Evolutionary conservation across 2,888 invertebrate species (phyloP).

Genomic region (Brenthis hecate): DNA sequence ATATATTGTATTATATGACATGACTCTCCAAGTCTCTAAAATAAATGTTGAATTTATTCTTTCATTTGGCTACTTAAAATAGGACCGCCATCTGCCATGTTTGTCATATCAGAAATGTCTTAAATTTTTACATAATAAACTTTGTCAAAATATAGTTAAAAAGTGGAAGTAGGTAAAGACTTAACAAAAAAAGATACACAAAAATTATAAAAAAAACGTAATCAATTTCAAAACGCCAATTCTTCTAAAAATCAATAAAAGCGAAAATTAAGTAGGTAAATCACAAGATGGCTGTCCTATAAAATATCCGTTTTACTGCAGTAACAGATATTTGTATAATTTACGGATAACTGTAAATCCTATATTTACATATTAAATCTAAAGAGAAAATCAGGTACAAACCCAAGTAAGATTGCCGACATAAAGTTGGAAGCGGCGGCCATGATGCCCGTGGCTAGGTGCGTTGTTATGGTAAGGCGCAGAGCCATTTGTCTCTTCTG

Average conservation of each 20-base stretch:
- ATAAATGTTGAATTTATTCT: background rate
- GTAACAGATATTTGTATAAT: slow-evolving; percentile 49
- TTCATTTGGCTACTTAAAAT: slow-evolving; percentile 37
- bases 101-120: background rate
- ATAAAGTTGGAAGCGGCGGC: slow-evolving; percentile 95
- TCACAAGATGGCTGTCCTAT: slow-evolving; percentile 43
- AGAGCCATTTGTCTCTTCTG: slow-evolving; percentile 86
- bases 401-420: slow-evolving; percentile 99
- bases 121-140: background rate
- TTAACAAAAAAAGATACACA: background rate
- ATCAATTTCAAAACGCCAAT: background rate
- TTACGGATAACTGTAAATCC: slow-evolving; percentile 39
- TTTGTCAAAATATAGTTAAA: background rate
- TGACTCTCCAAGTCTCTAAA: slow-evolving; percentile 2
- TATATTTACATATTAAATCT: slow-evolving; percentile 71
- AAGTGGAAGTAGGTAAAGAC: background rate
- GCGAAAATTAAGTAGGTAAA: slow-evolving; percentile 6
- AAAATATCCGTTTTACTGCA: slow-evolving; percentile 45
- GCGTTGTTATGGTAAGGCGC: slow-evolving; percentile 88
- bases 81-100: slow-evolving; percentile 29
- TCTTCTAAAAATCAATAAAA: slow-evolving; percentile 16
- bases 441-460: slow-evolving; percentile 88
- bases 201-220: background rate
- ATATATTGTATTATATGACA: background rate
- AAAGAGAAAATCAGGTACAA: slow-evolving; percentile 79